Percentiles rank a stretch among this genome's conserved stretches.
These are phyloP conservation scores for Hoplostethus mediterraneus DNA, from an alignment of 2,797 vertebrate species.

Conservation along the genomic window DNA sequence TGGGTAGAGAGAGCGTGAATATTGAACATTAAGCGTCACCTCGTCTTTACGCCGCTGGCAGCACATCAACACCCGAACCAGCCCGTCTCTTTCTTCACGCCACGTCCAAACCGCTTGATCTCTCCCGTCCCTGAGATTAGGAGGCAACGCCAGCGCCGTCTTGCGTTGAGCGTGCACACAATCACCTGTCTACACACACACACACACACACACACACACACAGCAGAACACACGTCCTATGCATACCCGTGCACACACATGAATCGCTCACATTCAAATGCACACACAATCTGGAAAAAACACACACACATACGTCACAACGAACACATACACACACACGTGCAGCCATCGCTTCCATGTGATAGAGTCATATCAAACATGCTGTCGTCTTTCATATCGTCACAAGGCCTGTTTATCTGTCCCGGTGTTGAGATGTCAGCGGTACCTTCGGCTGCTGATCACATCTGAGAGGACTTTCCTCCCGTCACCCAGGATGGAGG, in stretches of 20 bases:
- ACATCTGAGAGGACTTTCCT: constrained; percentile 15
- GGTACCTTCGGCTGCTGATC: constrained; percentile 2
- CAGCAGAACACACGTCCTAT: background rate
- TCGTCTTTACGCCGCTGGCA: constrained; percentile 46
- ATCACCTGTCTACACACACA: constrained; percentile 32
- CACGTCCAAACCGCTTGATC: constrained; percentile 34
- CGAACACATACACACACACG: background rate
- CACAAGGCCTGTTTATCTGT: background rate
- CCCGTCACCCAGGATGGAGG: constrained; percentile 4
- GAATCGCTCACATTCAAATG: background rate
- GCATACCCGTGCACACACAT: background rate
- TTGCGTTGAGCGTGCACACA: constrained; percentile 15
- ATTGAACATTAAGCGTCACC: constrained; percentile 28
- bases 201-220: constrained; percentile 8
- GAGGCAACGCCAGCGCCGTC: constrained; percentile 41
- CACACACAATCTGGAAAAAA: background rate
- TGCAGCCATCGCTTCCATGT: constrained; percentile 12
- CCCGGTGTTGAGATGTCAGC: background rate
- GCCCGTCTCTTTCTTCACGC: constrained; percentile 26
- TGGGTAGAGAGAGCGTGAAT: too few relatives aligned
- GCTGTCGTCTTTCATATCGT: background rate
- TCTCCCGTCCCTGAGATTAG: constrained; percentile 42
- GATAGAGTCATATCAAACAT: constrained; percentile 16
- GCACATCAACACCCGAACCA: constrained; percentile 54
- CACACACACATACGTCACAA: background rate